phyloP scores from a whole-genome alignment of 2,797 vertebrate genomes.

The Tiaroga cobitis region DNA sequence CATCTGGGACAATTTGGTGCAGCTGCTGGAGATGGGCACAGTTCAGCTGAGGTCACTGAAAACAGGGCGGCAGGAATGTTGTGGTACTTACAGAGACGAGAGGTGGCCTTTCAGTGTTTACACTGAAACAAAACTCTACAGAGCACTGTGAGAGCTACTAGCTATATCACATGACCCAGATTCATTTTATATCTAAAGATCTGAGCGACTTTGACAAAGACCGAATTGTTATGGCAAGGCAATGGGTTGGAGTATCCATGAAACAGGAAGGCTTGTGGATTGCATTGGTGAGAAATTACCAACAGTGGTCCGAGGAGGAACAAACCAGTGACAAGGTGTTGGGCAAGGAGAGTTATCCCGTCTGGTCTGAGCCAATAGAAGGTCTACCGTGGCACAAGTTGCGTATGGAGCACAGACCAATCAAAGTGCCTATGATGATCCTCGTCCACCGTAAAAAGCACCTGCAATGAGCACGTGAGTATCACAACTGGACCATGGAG shows the following conservation, averaged over 20 bases:
- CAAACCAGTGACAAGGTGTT: not conserved
- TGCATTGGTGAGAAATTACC: not conserved
- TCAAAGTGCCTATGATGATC: too few relatives aligned
- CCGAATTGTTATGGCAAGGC: not conserved
- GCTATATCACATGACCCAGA: not conserved
- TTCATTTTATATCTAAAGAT: not conserved
- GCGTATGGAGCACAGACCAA: too few relatives aligned
- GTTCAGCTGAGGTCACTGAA: conserved; percentile 71
- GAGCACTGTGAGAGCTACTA: not conserved
- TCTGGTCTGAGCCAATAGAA: too few relatives aligned
- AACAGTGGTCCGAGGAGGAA: not conserved
- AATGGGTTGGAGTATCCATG: not conserved
- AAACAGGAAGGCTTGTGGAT: not conserved
- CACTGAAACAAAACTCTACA: not conserved
- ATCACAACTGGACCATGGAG: too few relatives aligned
- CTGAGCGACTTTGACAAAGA: too few relatives aligned
- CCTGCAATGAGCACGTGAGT: too few relatives aligned
- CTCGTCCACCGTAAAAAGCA: too few relatives aligned
- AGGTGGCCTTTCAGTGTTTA: conserved; percentile 11
- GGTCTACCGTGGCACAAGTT: too few relatives aligned
- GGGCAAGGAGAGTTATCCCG: too few relatives aligned
- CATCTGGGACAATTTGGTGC: conserved; percentile 54
- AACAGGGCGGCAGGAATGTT: conserved; percentile 58
- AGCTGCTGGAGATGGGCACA: conserved; percentile 57
- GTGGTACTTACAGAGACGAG: conserved; percentile 13